Percentiles rank a stretch among this genome's conserved stretches.
These are phyloP conservation scores for Spea bombifrons DNA, from an alignment of 2,113 vertebrate genomes.

Conservation along the genomic window DNA sequence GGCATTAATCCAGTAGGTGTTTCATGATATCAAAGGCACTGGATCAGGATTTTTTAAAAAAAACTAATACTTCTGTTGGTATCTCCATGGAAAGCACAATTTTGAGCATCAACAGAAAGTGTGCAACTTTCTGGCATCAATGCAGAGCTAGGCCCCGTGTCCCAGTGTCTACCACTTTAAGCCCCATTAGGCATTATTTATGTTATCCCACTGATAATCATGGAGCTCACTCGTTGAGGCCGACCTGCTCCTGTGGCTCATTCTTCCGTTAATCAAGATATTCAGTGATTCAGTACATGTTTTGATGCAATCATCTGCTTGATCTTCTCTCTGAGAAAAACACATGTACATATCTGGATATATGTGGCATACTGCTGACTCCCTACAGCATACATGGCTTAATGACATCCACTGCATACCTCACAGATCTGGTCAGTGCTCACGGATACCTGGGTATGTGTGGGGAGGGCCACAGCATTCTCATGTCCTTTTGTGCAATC, in stretches of 20 bases:
- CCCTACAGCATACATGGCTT: no score
- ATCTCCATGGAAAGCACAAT: no score
- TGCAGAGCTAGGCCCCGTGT: no score
- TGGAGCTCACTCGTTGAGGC: constrained; percentile 21
- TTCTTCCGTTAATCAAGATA: constrained; percentile 28
- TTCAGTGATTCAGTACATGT: constrained; percentile 13
- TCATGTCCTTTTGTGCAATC: background rate
- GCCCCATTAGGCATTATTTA: background rate
- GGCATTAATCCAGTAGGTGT: no score
- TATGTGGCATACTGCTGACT: background rate
- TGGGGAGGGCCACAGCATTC: background rate
- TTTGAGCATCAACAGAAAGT: no score
- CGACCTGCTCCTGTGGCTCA: constrained; percentile 29
- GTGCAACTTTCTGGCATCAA: no score
- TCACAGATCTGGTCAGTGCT: constrained; percentile 9
- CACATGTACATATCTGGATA: background rate
- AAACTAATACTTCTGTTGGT: no score
- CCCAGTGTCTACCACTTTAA: background rate
- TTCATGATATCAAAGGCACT: no score
- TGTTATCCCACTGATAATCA: background rate
- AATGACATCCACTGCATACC: constrained; percentile 5
- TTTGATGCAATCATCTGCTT: constrained; percentile 1
- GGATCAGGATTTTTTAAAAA: no score
- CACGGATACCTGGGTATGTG: constrained; percentile 4
- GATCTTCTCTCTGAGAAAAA: constrained; percentile 15